Base-by-base conservation (phyloP, 2,797 vertebrate species). In the Scolopax rusticola region DNA sequence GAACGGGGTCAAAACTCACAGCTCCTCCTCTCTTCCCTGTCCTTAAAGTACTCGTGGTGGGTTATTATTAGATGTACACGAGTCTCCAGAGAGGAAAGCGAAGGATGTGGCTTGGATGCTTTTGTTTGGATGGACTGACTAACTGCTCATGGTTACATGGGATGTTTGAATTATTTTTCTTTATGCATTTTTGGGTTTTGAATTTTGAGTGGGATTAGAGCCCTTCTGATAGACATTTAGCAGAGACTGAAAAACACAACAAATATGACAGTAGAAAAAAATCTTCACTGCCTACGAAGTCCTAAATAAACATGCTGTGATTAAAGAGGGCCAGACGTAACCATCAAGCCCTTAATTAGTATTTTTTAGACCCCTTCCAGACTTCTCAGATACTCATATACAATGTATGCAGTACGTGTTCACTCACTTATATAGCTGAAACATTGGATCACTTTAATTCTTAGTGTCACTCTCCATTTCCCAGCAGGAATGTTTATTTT, bases 401-500 rank as follows among this genome's bases (percentile, higher is more conserved):
- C 8, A 28, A 71, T n/a, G 5, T 68, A 50, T 84, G 74, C 83
- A 71, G 48, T 33, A 67, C 1, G 0, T 47, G 50, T 61, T 89
- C 65, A 25, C 32, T 89, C 23, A 6, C 33, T 71, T 50, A 27
- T 33, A 32, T 9, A 90, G 54, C 47, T 50, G 53, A 86, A 86
- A 70, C 40, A 50, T 24, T 16, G 33, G 32, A 59, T 38, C 33
- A 20, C 41, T 63, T 51, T 61, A 85, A 50, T 82, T 94, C 85
- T 54, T 57, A 25, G 64, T 45, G 60, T 60, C 63, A 12, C 32
- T 71, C 64, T 60, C 17, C 12, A 13, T 43, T 68, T 57, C 73
- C 47, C 69, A 81, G 20, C 43, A 76, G 63, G 36, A 78, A 79
- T 40, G 59, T 91, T 95, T 78, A 32, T 86, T 95, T 95, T 96